Percentiles rank a stretch among this genome's conserved stretches.
phyloP scores from a whole-genome alignment of 53 echinoderm and acorn worm genomes.

The Henricia sp. region DNA sequence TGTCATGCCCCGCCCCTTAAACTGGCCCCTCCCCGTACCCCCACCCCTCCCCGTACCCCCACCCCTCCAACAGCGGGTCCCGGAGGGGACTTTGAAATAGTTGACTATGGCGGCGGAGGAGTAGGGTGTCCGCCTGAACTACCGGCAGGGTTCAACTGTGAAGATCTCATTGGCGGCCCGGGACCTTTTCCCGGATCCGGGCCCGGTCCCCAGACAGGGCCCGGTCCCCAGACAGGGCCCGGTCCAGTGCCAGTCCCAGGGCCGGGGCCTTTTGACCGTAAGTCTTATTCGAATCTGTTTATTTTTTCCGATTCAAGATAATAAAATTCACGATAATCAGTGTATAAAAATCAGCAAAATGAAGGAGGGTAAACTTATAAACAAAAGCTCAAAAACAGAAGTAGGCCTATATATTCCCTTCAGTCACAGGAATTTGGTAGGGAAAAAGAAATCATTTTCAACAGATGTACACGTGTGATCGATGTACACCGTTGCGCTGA shows the following conservation, averaged over 20 bases:
- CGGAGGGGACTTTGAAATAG: slow-evolving; percentile 35
- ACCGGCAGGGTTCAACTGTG: slow-evolving; percentile 36
- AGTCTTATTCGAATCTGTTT: no score
- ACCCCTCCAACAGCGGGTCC: slow-evolving; percentile 42
- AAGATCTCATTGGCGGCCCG: not conserved
- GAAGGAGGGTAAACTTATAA: not conserved
- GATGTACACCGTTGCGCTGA: no score
- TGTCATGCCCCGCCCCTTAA: slow-evolving; percentile 5
- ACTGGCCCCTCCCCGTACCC: no score
- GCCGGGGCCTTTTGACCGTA: slow-evolving; percentile 35
- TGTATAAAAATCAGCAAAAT: not conserved
- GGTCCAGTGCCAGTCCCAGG: slow-evolving; percentile 1
- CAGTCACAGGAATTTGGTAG: no score
- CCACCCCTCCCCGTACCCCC: no score
- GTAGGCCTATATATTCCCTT: no score
- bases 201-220: slow-evolving; percentile 5
- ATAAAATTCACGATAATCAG: no score
- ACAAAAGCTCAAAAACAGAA: no score
- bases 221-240: not conserved
- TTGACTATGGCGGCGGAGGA: slow-evolving; percentile 47
- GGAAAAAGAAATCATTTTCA: no score
- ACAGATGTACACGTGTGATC: no score
- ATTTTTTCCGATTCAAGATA: no score
- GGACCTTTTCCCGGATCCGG: no score
- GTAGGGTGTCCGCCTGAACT: slow-evolving; percentile 26